Percentiles rank a stretch among this genome's conserved stretches.
Evolutionary conservation across 2,797 vertebrate genomes (phyloP).

Genomic region (Mus minutoides): DNA sequence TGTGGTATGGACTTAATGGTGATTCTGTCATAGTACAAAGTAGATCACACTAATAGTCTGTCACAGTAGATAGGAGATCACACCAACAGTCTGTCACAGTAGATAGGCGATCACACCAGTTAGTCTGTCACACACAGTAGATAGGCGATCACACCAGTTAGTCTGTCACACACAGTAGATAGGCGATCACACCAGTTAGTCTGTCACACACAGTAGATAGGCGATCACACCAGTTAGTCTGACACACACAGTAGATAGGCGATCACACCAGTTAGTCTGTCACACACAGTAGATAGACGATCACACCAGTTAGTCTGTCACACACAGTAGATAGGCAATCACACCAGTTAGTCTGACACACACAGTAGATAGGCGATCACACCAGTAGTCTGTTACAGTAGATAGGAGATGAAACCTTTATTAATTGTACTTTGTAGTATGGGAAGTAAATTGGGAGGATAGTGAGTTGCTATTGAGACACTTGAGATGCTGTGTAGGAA

Average conservation of each 20-base stretch:
- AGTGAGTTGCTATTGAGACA: slow-evolving; percentile 53
- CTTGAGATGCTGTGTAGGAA: slow-evolving; percentile 61
- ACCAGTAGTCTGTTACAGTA: not conserved
- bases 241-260: not conserved
- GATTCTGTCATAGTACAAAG: not conserved
- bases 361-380: not conserved
- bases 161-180: not conserved
- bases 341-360: not conserved
- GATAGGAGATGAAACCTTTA: not conserved
- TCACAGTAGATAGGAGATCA: not conserved
- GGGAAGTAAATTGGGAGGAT: slow-evolving; percentile 59
- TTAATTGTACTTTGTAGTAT: slow-evolving; percentile 56
- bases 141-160: not conserved
- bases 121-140: not conserved
- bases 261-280: not conserved
- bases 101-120: not conserved
- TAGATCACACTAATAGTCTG: not conserved
- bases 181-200: not conserved
- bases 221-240: not conserved
- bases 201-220: not conserved
- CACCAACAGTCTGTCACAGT: not conserved
- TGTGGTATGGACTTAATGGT: slow-evolving; percentile 76
- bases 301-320: not conserved
- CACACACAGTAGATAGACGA: not conserved
- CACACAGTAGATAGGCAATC: not conserved